phyloP scores from a whole-genome alignment of 2,888 invertebrate species.

The Agelastica alni region DNA sequence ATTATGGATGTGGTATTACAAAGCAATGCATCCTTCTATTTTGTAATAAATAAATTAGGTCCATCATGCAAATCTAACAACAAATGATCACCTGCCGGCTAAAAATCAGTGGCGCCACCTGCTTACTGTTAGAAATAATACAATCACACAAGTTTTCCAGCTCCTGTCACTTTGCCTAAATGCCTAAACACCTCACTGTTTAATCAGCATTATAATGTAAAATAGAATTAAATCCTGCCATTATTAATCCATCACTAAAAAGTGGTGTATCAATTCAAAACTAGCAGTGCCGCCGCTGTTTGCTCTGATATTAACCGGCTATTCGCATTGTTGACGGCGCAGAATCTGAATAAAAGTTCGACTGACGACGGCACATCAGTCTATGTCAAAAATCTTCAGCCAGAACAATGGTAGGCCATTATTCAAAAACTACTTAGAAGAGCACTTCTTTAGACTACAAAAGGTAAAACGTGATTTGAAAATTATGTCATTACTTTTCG shows the following conservation, averaged over 20 bases:
- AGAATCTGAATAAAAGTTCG: conserved; percentile 9
- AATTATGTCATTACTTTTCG: neutral
- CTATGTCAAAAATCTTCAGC: conserved; percentile 17
- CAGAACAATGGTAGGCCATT: conserved; percentile 13
- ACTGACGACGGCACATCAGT: conserved; percentile 18
- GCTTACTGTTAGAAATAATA: neutral
- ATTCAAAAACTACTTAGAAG: conserved; percentile 15
- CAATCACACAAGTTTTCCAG: neutral
- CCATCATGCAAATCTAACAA: conserved; percentile 19
- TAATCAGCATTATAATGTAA: no score
- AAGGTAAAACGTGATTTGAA: neutral
- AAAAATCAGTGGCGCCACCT: neutral
- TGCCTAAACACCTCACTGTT: no score
- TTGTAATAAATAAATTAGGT: conserved; percentile 10
- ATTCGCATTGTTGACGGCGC: conserved; percentile 12
- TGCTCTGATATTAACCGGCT: conserved; percentile 3
- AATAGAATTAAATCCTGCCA: no score
- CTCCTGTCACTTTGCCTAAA: no score
- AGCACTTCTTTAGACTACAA: conserved; percentile 9
- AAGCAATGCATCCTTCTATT: conserved; percentile 6
- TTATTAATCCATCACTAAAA: no score
- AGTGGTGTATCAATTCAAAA: no score
- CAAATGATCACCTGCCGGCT: conserved; percentile 14
- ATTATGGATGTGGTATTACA: conserved; percentile 10
- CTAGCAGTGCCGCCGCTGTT: conserved; percentile 4